Evolutionary conservation across 2,797 vertebrate genomes (phyloP).

Genomic region (Nyctibius grandis): DNA sequence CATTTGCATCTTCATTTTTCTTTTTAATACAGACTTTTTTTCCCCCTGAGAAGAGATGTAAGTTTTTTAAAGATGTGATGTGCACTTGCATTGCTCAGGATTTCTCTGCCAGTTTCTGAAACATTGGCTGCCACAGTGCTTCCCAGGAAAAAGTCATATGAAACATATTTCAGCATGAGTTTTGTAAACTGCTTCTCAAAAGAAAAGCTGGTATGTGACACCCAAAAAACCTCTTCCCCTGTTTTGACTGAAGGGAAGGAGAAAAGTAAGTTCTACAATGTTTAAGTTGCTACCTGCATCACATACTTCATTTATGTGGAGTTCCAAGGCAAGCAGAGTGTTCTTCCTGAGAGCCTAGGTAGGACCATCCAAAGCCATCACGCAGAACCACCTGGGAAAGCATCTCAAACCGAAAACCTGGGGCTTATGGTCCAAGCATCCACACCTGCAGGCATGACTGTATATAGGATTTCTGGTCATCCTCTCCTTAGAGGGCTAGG

Average conservation of each 20-base stretch:
- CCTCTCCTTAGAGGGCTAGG: not conserved
- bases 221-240: not conserved
- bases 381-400: not conserved
- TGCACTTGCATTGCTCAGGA: not conserved
- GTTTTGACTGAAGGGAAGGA: not conserved
- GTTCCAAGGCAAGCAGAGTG: not conserved
- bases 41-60: not conserved
- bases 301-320: not conserved
- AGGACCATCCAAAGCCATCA: not conserved
- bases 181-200: not conserved
- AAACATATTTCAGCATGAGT: not conserved
- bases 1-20: not conserved
- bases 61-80: not conserved
- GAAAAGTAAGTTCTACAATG: not conserved
- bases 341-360: not conserved
- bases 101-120: not conserved
- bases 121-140: not conserved
- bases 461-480: not conserved
- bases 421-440: not conserved
- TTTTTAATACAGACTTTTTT: not conserved
- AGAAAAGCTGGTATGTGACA: not conserved
- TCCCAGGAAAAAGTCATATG: not conserved
- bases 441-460: not conserved
- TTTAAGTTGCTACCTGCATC: not conserved
- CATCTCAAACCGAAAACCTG: not conserved